Evolutionary conservation across 2,797 vertebrate species (phyloP), one percentile per base, ranked within the genome.

Genomic region (Chelidonichthys spinosus): DNA sequence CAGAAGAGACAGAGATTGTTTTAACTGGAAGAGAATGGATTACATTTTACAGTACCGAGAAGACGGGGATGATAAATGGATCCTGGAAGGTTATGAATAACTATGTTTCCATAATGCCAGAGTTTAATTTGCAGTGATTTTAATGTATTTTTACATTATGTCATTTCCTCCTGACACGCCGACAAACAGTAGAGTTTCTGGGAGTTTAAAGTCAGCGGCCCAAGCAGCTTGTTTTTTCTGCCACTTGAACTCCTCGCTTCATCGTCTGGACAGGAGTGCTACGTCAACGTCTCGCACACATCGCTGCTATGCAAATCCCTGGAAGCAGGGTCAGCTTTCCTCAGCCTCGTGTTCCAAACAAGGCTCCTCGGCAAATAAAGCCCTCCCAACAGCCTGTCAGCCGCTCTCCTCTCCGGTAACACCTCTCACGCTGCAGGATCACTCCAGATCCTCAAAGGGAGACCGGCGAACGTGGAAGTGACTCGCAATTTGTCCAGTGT

Each of bases 221-320:
- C 55, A 1, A 60, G 47, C 77, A 42, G 49, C 7, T 39, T 49
- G 63, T 18, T 13, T 46, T 49, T 72, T 72, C 68, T 50, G 36
- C 35, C 44, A 47, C 56, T 75, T 77, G 4, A 32, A 69, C 58
- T 55, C 35, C 70, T 61, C 47, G 56, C 58, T 83, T 78, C 61
- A 82, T 90, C 72, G 36, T 64, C 53, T 63, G 55, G 78, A 85
- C 81, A 82, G 60, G 32, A 74, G 76, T 86, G 80, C 78, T 92
- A 68, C 78, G 85, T 91, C 89, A 86, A 18, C 75, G 79, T 89
- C 76, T 79, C 69, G 43, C 60, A 58, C 66, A 69, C 64, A 78
- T 47, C 71, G 68, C 50, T 72, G 55, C 78, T 54, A 11, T 83
- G 73, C 64, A 84, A 74, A 70, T 79, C 78, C 63, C 75, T 74